A percentile compares a stretch with the other conserved stretches of the same genome.
Evolutionary conservation across 2,113 vertebrate genomes (phyloP).

Genomic region (Vicugna pacos): DNA sequence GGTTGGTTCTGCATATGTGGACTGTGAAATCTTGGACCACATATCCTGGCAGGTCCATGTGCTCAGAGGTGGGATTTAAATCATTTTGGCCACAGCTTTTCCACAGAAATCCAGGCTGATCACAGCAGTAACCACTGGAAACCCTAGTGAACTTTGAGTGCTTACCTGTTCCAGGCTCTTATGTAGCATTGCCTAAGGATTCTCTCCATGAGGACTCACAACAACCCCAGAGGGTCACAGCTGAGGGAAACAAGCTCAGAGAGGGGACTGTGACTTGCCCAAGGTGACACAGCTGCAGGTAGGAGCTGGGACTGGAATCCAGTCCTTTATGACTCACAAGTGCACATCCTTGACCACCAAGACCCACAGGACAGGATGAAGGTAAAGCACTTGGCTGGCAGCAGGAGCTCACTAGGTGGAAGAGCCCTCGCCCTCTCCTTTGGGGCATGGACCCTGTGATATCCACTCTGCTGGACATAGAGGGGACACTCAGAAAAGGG

Average conservation of each 20-base stretch:
- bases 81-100: background rate
- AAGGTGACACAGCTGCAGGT: background rate
- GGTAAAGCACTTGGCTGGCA: background rate
- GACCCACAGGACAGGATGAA: background rate
- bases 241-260: background rate
- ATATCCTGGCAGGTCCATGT: too few relatives aligned
- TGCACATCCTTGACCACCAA: background rate
- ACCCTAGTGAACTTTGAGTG: background rate
- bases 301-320: background rate
- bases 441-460: too few relatives aligned
- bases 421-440: background rate
- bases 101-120: background rate
- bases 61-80: background rate
- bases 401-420: background rate
- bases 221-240: background rate
- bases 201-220: background rate
- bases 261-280: background rate
- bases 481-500: background rate
- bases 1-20: background rate
- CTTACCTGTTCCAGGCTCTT: background rate
- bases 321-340: background rate
- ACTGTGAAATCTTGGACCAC: background rate
- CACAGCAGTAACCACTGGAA: background rate
- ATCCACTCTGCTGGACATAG: background rate
- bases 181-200: background rate